A percentile compares a stretch with the other conserved stretches of the same genome.
Conservation (phyloP, 2,888 invertebrate genomes). For the Fissipunctia ypsillon region DNA sequence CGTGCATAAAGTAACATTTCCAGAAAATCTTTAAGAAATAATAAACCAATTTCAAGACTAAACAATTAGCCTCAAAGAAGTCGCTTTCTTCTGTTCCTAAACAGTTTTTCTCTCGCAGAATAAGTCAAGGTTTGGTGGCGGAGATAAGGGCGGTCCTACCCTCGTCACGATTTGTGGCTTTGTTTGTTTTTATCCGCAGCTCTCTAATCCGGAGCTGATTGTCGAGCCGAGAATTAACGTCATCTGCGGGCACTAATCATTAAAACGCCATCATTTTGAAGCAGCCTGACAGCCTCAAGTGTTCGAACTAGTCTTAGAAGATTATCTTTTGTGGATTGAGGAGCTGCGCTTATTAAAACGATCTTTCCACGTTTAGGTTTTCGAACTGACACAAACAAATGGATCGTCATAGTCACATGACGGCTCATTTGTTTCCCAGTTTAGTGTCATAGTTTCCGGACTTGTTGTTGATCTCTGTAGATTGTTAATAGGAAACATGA, state of each 20-base stretch:
- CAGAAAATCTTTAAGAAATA: neutral
- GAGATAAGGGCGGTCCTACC: conserved; percentile 65
- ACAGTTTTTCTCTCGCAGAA: conserved; percentile 29
- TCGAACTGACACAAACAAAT: neutral
- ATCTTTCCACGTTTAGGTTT: conserved; percentile 6
- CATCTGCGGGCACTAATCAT: conserved; percentile 57
- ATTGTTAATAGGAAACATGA: neutral
- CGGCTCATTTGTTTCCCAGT: neutral
- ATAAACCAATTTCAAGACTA: conserved; percentile 9
- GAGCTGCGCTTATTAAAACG: conserved; percentile 15
- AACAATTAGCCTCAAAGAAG: conserved; percentile 23
- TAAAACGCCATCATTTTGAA: conserved; percentile 41
- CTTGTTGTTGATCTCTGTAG: neutral
- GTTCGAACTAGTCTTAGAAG: conserved; percentile 21
- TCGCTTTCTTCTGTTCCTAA: conserved; percentile 4
- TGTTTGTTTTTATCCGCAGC: conserved; percentile 66
- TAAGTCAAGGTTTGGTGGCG: conserved; percentile 42
- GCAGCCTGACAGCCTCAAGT: conserved; percentile 32
- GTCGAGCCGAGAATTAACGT: conserved; percentile 62
- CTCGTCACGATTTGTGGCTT: conserved; percentile 65
- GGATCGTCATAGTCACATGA: neutral
- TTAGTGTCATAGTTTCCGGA: neutral
- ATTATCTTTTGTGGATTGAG: conserved; percentile 21
- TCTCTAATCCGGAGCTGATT: conserved; percentile 65
- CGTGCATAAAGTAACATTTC: neutral